Base-by-base conservation (phyloP, 2,888 invertebrate genomes). In the Spilarctia lutea region DNA sequence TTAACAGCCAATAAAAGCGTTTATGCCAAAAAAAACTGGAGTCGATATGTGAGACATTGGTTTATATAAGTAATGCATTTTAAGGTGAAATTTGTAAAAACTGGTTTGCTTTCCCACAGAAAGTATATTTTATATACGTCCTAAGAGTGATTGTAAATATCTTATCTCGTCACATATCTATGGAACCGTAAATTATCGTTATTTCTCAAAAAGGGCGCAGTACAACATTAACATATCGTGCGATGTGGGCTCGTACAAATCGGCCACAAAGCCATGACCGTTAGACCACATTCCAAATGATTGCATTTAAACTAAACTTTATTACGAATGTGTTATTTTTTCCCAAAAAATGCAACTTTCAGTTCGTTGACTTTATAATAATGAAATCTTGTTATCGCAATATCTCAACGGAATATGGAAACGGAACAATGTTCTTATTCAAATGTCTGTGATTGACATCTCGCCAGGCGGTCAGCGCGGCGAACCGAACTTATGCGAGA, bases 391-490 rank as follows among this genome's bases (percentile, higher is more conserved):
- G 89, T 91, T 94, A 95, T 95, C 95, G 92, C 83, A 79, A 90
- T 91, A 95, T 95, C 95, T 93, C 82, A 89, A 90, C 91, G 90
- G 90, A 92, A 93, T 92, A 87, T 88, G 92, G 89, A 91, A 91
- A 92, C 88, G 90, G 90, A 91, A 93, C 91, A 93, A 93, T 92
- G 90, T 91, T 86, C 89, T 91, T 94, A 95, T 95, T 95, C 93
- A 95, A 95, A 95, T 93, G 91, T 86, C 75, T 86, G 89, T 94
- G 95, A 95, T 95, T 95, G 95, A 95, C 95, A 94, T 94, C 94
- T 92, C 95, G 85, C 92, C 93, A 86, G 95, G 95, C 93, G 95
- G 95, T 93, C 95, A 94, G 89, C 87, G 90, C 88, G 86, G 78
- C 79, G 75, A 79, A 74, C 77, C 82, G 81, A 78, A 86, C 77